Evolutionary conservation across 2,797 vertebrate genomes (phyloP), one percentile per base, ranked within the genome.

Genomic region (Gobionotothen gibberifrons): DNA sequence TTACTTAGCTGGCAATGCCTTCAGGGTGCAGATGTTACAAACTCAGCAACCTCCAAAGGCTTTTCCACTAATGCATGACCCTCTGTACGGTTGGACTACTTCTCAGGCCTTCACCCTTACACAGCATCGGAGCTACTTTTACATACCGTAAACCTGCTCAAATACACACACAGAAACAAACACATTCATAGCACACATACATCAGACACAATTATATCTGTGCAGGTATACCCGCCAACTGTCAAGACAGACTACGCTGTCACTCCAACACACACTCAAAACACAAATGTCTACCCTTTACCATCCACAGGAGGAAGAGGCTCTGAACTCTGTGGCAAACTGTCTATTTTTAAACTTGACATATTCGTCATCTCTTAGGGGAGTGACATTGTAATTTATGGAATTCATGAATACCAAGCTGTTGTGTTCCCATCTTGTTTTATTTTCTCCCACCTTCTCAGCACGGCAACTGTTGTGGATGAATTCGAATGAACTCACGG

Each of bases 351-450:
- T 92, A 93, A 89, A 93, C 86, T 85, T 87, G 84, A 86, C 87
- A 90, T 90, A 93, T 94, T 93, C 92, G 82, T 93, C 90, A 93
- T 92, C 88, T 93, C 91, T 89, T 88, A 81, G 72, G 90, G 86
- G 87, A 90, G 84, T 70, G 89, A 87, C 88, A 85, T 75, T 89
- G 90, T 90, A 92, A 91, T 92, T 93, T 90, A 88, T 91, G 82
- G 89, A 94, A 92, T 91, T 89, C 88, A 93, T 92, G 91, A 94
- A 93, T 93, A 92, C 78, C 75, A 86, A 92, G 87, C 69, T 87
- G 83, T 78, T 89, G 81, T 86, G 87, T 74, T 88, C 47, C 51
- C 67, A 68, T 72, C 85, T 76, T 88, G 81, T 88, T 89, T 89
- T 84, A 81, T 72, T 48, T 57, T 70, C 61, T 56, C 26, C 62